Conservation (phyloP, 1,140 invertebrate species). For the Diabrotica virgifera region DNA sequence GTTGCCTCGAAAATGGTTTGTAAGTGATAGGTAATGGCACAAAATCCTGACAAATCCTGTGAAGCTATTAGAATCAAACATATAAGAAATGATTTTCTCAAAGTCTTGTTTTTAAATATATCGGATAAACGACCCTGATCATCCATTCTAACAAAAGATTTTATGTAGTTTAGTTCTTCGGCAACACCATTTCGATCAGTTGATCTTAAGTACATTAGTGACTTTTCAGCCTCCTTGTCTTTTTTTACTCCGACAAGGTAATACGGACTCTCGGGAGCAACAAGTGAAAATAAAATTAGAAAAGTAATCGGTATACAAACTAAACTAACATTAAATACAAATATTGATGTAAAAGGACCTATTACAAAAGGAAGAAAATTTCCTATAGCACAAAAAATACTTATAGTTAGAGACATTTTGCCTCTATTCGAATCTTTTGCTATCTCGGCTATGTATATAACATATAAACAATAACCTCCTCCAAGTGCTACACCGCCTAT, state of each 20-base stretch:
- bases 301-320: slow-evolving; percentile 52
- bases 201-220: slow-evolving; percentile 62
- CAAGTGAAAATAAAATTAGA: slow-evolving; percentile 51
- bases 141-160: slow-evolving; percentile 6
- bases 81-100: slow-evolving; percentile 64
- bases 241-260: slow-evolving; percentile 60
- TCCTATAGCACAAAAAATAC: slow-evolving; percentile 32
- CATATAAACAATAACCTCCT: slow-evolving; percentile 60
- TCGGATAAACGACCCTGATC: slow-evolving; percentile 23
- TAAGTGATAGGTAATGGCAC: slow-evolving; percentile 77
- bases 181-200: slow-evolving; percentile 40
- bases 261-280: slow-evolving; percentile 74
- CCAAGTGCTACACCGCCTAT: slow-evolving; percentile 65
- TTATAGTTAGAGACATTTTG: slow-evolving; percentile 28
- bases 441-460: slow-evolving; percentile 65
- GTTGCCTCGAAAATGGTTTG: slow-evolving; percentile 66
- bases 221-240: slow-evolving; percentile 58
- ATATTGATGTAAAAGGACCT: slow-evolving; percentile 34
- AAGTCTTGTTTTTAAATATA: slow-evolving; percentile 50
- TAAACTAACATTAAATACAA: slow-evolving; percentile 51
- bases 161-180: slow-evolving; percentile 12
- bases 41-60: slow-evolving; percentile 76
- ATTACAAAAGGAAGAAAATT: slow-evolving; percentile 33
- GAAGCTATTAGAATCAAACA: slow-evolving; percentile 66
- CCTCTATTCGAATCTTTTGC: slow-evolving; percentile 66